Base-by-base conservation (phyloP, 2,888 invertebrate species). In the Andrena dorsata region DNA sequence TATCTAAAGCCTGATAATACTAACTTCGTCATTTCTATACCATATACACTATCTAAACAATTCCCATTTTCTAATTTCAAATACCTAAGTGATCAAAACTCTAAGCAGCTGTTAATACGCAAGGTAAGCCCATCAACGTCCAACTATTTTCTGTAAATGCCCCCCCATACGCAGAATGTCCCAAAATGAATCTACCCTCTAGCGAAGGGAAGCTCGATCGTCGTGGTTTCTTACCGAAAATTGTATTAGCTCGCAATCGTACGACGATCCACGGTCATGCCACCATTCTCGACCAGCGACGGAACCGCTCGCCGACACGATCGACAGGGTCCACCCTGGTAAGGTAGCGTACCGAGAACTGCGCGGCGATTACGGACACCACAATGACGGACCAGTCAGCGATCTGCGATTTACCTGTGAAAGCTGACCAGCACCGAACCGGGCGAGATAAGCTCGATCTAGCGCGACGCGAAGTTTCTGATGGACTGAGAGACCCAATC, bases 401-500 rank as follows among this genome's bases (percentile, higher is more conserved):
- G 10, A 1, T 35, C 28, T 56, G 70, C 20, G 26, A 68, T 3
- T 23, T 1, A 5, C 35, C 47, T 23, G 64, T 26, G 47, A 35
- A 65, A 65, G 41, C 56, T 56, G 56, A 23, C 56, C 56, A 56
- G 23, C 23, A 10, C 56, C 10, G 60, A 3, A 13, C 23, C 26
- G 5, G 26, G 35, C 58, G 5, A 16, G 23, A 47, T 26, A 53
- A 10, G 41, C 28, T 75, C 61, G 84, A 77, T 75, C 84, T 65
- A 72, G 58, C 84, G 63, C 63, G 81, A 77, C 66, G 61, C 84
- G 63, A 63, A 23, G 85, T 75, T 84, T 53, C 51, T 51, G 64
- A 74, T 74, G 58, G 41, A 86, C 85, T 86, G 80, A 75, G 74
- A 66, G 60, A 20, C n/a, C 28, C 28, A 56, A 83, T 80, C 75